A percentile compares a stretch with the other conserved stretches of the same genome.
These are phyloP conservation scores for Hippopotamyrus pictus DNA, from an alignment of 2,797 vertebrate species.

Conservation along the genomic window DNA sequence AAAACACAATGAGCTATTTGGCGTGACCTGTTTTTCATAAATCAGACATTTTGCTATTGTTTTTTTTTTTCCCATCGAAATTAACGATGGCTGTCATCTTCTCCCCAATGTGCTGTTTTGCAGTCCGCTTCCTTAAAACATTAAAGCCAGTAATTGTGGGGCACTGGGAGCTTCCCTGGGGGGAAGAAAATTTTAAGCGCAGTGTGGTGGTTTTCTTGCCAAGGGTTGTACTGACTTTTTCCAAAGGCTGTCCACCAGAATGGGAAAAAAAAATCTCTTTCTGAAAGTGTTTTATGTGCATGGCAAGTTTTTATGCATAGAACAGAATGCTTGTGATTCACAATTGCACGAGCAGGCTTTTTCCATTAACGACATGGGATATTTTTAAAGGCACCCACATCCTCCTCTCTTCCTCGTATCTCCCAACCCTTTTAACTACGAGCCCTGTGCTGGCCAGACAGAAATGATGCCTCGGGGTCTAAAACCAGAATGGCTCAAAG, in stretches of 20 bases:
- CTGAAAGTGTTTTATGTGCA: neutral
- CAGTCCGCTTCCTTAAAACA: neutral
- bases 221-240: constrained; percentile 12
- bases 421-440: constrained; percentile 36
- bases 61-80: neutral
- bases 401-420: constrained; percentile 39
- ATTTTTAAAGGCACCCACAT: constrained; percentile 34
- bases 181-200: neutral
- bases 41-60: neutral
- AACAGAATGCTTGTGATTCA: constrained; percentile 21
- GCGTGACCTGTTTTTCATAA: neutral
- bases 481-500: constrained; percentile 33
- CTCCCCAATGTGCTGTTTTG: neutral
- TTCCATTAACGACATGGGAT: constrained; percentile 17
- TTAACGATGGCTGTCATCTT: neutral
- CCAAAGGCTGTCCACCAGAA: constrained; percentile 15
- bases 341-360: constrained; percentile 15
- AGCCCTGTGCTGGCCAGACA: constrained; percentile 1
- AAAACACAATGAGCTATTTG: neutral
- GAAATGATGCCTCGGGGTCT: constrained; percentile 10
- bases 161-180: neutral
- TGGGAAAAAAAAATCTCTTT: constrained; percentile 16
- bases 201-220: neutral
- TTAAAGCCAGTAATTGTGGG: neutral
- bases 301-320: constrained; percentile 1